phyloP scores from a whole-genome alignment of 2,113 vertebrate species.

The Rutilus rutilus region DNA sequence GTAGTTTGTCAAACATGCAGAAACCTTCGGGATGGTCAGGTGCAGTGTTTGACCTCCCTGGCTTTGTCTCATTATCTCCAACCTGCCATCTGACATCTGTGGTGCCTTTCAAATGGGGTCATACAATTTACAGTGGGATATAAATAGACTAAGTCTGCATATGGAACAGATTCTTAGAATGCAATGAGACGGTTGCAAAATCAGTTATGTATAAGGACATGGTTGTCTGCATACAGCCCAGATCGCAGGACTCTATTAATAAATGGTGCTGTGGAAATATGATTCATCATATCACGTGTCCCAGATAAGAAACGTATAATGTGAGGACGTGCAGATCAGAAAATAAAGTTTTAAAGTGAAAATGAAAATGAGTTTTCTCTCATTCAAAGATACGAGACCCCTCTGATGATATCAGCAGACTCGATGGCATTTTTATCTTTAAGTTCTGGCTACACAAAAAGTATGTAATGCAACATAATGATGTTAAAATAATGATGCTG shows the following conservation, averaged over 20 bases:
- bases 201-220: slow-evolving; percentile 4
- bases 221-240: background rate
- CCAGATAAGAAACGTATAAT: background rate
- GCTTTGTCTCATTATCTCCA: slow-evolving; percentile 38
- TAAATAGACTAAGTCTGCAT: slow-evolving; percentile 63
- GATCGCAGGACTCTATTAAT: slow-evolving; percentile 3
- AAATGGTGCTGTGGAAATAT: background rate
- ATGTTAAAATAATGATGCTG: too few species aligned
- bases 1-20: background rate
- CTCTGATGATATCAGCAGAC: background rate
- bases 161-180: slow-evolving; percentile 64
- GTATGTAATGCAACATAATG: too few species aligned
- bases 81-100: slow-evolving; percentile 57
- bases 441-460: too few species aligned
- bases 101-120: slow-evolving; percentile 69
- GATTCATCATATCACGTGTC: background rate
- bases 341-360: background rate
- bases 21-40: background rate
- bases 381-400: background rate
- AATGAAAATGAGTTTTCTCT: background rate
- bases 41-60: slow-evolving; percentile 9
- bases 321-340: background rate
- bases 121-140: slow-evolving; percentile 57
- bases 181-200: slow-evolving; percentile 51
- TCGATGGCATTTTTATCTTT: background rate